Conservation (phyloP, 2,888 invertebrate genomes). For the Phortica okadai region DNA sequence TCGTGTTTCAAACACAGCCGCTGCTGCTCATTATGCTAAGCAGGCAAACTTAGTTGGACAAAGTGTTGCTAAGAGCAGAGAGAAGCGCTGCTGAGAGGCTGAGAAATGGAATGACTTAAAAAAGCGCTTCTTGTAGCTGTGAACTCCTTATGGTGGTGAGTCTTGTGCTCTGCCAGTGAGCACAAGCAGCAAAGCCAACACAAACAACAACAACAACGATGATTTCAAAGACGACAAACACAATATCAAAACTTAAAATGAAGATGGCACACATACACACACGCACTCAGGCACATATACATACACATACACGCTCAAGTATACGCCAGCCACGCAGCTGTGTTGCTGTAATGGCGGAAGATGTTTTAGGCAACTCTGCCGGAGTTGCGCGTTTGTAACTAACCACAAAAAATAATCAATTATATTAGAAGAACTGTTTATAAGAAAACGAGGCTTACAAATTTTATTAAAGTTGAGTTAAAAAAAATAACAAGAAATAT, state of each 20-base stretch:
- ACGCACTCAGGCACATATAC: neutral
- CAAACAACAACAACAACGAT: neutral
- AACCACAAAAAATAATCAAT: too few relatives aligned
- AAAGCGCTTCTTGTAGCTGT: neutral
- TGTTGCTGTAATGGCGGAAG: neutral
- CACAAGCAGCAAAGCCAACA: neutral
- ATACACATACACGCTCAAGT: neutral
- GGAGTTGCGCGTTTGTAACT: too few relatives aligned
- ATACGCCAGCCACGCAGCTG: neutral
- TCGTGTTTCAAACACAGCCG: constrained; percentile 7
- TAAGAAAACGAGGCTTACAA: too few relatives aligned
- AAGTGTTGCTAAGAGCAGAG: constrained; percentile 44
- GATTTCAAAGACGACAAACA: neutral
- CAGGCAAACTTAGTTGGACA: constrained; percentile 44
- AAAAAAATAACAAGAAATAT: too few relatives aligned
- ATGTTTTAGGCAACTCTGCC: neutral
- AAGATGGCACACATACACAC: constrained; percentile 9
- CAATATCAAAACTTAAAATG: constrained; percentile 37
- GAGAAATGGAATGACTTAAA: constrained; percentile 29
- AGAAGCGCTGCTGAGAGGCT: constrained; percentile 15
- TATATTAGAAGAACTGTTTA: too few relatives aligned
- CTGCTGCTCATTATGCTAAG: constrained; percentile 61
- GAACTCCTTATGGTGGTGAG: constrained; percentile 38
- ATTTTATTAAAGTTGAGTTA: too few relatives aligned
- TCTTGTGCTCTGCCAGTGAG: constrained; percentile 25